A percentile compares a stretch with the other conserved stretches of the same genome.
These are phyloP conservation scores for Drosophila macrospina DNA, from an alignment of 2,888 invertebrate genomes.

Conservation along the genomic window DNA sequence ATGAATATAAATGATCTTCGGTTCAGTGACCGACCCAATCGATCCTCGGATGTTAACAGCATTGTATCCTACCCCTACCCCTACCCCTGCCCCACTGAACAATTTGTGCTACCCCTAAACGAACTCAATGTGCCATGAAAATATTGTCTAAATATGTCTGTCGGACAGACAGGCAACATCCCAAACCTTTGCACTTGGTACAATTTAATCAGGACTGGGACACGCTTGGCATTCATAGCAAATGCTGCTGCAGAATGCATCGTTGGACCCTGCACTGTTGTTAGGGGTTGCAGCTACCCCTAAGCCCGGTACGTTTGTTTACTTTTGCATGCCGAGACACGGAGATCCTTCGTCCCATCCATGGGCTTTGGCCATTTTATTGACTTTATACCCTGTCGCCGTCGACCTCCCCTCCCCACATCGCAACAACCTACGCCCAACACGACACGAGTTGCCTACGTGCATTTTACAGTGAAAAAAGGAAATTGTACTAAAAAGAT, in stretches of 20 bases:
- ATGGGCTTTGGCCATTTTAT: conserved; percentile 61
- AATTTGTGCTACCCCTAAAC: conserved; percentile 52
- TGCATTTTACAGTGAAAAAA: conserved; percentile 20
- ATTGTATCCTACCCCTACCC: conserved; percentile 49
- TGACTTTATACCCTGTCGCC: conserved; percentile 64
- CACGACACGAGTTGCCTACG: conserved; percentile 14
- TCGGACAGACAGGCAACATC: conserved; percentile 9
- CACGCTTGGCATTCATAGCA: conserved; percentile 43
- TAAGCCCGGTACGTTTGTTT: conserved; percentile 52
- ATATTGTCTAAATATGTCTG: conserved; percentile 51
- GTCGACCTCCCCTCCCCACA: too few species aligned
- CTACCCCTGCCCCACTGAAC: too few species aligned
- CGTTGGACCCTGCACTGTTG: conserved; percentile 18
- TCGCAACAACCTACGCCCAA: not conserved
- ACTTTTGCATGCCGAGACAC: conserved; percentile 49
- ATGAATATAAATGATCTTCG: conserved; percentile 71
- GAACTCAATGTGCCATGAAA: conserved; percentile 45
- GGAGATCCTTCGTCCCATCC: conserved; percentile 23
- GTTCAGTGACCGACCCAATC: conserved; percentile 53
- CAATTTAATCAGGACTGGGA: conserved; percentile 70
- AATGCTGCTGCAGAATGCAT: conserved; percentile 48
- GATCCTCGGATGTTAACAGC: conserved; percentile 58
- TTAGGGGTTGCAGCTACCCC: conserved; percentile 53
- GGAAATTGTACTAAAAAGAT: conserved; percentile 41
- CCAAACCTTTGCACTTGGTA: conserved; percentile 62